phyloP scores from a whole-genome alignment of 2,113 vertebrate species.

The Melanostigma gelatinosum region DNA sequence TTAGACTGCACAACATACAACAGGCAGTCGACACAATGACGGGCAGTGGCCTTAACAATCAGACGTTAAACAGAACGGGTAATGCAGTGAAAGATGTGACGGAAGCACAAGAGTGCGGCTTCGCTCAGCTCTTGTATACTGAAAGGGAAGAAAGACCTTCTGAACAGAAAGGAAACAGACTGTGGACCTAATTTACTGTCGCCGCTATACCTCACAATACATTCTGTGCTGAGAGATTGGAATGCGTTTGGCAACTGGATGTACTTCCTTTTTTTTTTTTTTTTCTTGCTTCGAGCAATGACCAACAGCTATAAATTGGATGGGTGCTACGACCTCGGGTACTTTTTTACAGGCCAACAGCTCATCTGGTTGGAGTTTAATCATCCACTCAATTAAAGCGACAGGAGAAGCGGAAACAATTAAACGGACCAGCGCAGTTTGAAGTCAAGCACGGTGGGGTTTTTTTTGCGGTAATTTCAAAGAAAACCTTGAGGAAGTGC shows the following conservation, averaged over 20 bases:
- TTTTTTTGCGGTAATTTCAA: constrained; percentile 17
- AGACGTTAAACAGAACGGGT: constrained; percentile 10
- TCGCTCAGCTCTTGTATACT: neutral
- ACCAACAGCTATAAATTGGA: constrained; percentile 18
- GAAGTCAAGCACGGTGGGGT: constrained; percentile 4
- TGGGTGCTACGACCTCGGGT: neutral
- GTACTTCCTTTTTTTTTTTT: constrained; percentile 2
- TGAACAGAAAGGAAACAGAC: constrained; percentile 10
- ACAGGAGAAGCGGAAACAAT: constrained; percentile 39
- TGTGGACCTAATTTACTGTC: constrained; percentile 17
- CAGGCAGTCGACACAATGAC: constrained; percentile 45
- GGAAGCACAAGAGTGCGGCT: constrained; percentile 6
- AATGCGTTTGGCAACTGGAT: constrained; percentile 25
- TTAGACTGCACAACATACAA: constrained; percentile 34
- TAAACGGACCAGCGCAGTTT: neutral
- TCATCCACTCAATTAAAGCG: constrained; percentile 18
- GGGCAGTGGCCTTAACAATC: constrained; percentile 31
- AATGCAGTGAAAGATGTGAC: neutral
- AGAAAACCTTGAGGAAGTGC: neutral
- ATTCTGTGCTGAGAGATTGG: constrained; percentile 8
- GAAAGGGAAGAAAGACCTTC: neutral
- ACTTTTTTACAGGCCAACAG: constrained; percentile 10
- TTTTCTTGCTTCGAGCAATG: constrained; percentile 8
- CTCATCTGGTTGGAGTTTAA: constrained; percentile 40
- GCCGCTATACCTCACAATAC: constrained; percentile 9